Evolutionary conservation across 2,888 invertebrate genomes (phyloP).

Genomic region (Tenthredo notha): DNA sequence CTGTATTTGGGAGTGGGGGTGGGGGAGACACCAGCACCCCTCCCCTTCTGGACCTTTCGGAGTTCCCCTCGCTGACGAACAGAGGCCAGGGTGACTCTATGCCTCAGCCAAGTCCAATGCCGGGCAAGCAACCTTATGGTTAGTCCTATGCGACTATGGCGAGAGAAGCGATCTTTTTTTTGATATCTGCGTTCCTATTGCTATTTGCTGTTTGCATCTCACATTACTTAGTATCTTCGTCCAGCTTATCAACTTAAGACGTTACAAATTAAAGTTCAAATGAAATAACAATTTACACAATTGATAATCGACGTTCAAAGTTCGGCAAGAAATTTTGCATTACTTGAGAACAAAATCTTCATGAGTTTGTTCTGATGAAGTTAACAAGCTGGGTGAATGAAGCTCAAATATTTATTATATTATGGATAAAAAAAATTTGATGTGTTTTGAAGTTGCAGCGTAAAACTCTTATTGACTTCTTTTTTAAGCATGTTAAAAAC

Average conservation of each 20-base stretch:
- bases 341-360: background rate
- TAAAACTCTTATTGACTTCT: conserved; percentile 26
- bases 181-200: conserved; percentile 47
- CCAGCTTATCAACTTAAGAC: conserved; percentile 34
- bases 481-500: conserved; percentile 49
- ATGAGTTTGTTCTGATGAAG: background rate
- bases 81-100: conserved; percentile 89
- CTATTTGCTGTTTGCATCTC: conserved; percentile 35
- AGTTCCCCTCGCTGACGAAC: conserved; percentile 95
- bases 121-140: conserved; percentile 96
- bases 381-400: conserved; percentile 10
- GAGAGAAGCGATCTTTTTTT: conserved; percentile 40
- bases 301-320: background rate
- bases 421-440: conserved; percentile 39
- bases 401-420: conserved; percentile 2
- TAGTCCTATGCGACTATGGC: conserved; percentile 71
- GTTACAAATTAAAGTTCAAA: background rate
- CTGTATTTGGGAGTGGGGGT: conserved; percentile 85
- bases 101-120: conserved; percentile 91
- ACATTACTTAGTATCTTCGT: conserved; percentile 23
- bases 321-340: background rate
- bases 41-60: conserved; percentile 93
- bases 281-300: background rate
- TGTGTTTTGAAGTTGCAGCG: conserved; percentile 51
- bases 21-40: conserved; percentile 90